phyloP scores from a whole-genome alignment of 2,113 vertebrate species.

The Elachura formosa region DNA sequence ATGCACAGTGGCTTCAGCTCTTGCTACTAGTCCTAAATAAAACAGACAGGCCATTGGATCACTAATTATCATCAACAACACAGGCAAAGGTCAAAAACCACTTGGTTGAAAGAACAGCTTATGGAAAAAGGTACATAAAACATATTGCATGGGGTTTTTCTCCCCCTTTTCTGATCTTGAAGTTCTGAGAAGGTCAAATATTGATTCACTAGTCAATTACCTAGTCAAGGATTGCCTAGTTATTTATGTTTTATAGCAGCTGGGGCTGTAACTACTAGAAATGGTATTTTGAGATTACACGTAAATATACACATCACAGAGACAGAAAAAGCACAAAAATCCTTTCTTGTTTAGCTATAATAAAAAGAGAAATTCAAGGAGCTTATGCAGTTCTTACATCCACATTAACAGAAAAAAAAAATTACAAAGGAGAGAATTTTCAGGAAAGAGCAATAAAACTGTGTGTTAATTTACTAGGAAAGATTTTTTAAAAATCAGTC shows the following conservation, averaged over 20 bases:
- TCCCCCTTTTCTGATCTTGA: neutral
- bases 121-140: neutral
- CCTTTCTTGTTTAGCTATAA: neutral
- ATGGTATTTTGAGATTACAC: neutral
- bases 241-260: neutral
- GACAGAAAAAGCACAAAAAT: neutral
- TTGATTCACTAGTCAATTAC: neutral
- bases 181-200: neutral
- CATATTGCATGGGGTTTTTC: accelerated
- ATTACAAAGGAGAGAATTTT: neutral
- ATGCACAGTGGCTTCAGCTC: neutral
- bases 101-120: neutral
- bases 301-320: neutral
- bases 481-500: neutral
- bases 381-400: neutral
- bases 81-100: neutral
- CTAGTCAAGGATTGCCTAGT: neutral
- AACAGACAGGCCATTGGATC: neutral
- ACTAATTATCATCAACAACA: neutral
- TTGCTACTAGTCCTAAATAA: neutral
- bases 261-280: neutral
- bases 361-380: neutral
- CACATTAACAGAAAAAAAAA: neutral
- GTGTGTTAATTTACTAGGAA: neutral
- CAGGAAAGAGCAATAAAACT: neutral